Evolutionary conservation across 1,140 invertebrate species (phyloP).

Genomic region (Tetraneura akinire): DNA sequence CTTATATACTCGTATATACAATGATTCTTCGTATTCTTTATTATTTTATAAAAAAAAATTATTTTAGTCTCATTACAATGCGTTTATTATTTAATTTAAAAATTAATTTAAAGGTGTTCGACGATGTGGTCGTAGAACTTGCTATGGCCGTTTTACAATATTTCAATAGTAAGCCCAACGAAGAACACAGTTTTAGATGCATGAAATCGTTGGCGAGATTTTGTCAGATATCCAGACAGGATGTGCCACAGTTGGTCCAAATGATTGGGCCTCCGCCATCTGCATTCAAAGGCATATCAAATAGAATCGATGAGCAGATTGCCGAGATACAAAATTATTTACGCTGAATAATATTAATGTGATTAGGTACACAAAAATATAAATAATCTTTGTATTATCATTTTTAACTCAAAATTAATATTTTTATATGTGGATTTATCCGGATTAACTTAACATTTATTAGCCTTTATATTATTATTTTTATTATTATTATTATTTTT

Average conservation of each 20-base stretch:
- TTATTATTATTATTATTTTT: not conserved
- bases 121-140: constrained; percentile 89
- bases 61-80: no score
- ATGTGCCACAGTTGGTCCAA: constrained; percentile 84
- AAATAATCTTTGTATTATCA: constrained; percentile 15
- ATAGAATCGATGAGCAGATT: constrained; percentile 78
- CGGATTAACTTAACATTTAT: constrained; percentile 40
- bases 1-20: not conserved
- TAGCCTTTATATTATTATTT: no score
- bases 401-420: constrained; percentile 29
- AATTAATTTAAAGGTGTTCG: constrained; percentile 73
- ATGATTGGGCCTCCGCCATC: constrained; percentile 89
- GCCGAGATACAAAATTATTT: constrained; percentile 53
- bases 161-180: constrained; percentile 75
- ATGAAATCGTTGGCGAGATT: constrained; percentile 80
- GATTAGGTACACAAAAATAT: not conserved
- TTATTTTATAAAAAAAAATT: not conserved
- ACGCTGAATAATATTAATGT: not conserved
- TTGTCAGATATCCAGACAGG: constrained; percentile 74
- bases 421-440: constrained; percentile 20
- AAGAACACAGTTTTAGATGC: constrained; percentile 77
- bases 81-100: not conserved
- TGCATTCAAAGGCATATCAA: constrained; percentile 77
- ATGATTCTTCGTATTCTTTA: not conserved
- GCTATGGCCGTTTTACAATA: constrained; percentile 90